Base-by-base conservation (phyloP, 2,888 invertebrate genomes). In the Melanargia galathea region DNA sequence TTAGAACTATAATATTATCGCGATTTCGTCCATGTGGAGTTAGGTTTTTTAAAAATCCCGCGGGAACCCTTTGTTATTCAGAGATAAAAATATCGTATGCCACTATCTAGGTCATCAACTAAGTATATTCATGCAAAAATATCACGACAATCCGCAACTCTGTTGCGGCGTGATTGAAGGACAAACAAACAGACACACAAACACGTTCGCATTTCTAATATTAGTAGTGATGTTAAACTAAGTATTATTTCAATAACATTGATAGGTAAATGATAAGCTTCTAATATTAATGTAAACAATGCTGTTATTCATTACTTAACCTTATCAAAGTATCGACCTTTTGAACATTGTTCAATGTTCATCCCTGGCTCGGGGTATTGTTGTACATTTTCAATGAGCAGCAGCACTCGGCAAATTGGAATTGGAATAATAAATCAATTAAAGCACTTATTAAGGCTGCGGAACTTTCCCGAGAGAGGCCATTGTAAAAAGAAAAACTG, bases 341-440 rank as follows among this genome's bases (percentile, higher is more conserved):
- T 16, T 18, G 18, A 43, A 43, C 43, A 43, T 40, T 40, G 7
- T 43, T 4, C 35, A 35, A 35, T 18, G 43, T 43, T 10, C 43
- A 43, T 18, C 8, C 18, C 43, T 8, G 16, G 8, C 18, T 18
- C 43, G 8, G 18, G 18, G 18, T 8, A 43, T 43, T 43, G 43
- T 43, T 43, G 43, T 43, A 43, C 43, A 43, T 43, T 18, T 43
- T 43, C 16, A 43, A 43, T 18, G 16, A 43, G 8, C 43, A 18
- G 18, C 43, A n/a, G 8, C 43, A 43, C 43, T 43, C 7, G 18
- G 10, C 1, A 16, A 8, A 43, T 43, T 43, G 43, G 18, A 16
- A 43, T 16, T 43, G 18, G 43, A 43, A 18, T 43, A 43, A 43
- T 43, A 18, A 43, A 43, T 43, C 43, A 43, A 43, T 43, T 43